These are phyloP conservation scores for Aspidiotus rigidus DNA, from an alignment of 2,888 invertebrate species.

Conservation along the genomic window DNA sequence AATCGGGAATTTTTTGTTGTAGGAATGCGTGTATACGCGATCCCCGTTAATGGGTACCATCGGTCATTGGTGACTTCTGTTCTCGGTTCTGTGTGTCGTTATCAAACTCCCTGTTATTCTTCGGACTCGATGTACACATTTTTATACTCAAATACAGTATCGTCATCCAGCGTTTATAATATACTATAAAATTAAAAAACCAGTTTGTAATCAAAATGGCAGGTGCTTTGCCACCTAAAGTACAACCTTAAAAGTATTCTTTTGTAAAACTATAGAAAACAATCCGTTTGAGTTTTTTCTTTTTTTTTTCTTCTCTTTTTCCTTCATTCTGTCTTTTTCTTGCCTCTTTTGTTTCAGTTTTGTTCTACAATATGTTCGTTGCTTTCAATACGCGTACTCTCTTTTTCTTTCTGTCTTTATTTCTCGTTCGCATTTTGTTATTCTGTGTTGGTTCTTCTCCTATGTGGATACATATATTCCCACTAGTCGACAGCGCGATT, in stretches of 20 bases:
- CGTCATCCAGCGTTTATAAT: neutral
- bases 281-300: slow-evolving; percentile 30
- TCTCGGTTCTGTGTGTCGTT: neutral
- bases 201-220: slow-evolving; percentile 36
- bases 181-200: slow-evolving; percentile 19
- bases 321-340: slow-evolving; percentile 13
- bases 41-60: slow-evolving; percentile 24
- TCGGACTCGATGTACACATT: neutral
- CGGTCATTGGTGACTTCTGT: slow-evolving; percentile 28
- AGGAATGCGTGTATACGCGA: neutral
- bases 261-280: slow-evolving; percentile 31
- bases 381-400: too few species aligned
- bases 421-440: slow-evolving; percentile 22
- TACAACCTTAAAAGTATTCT: slow-evolving; percentile 33
- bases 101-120: neutral
- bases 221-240: slow-evolving; percentile 36
- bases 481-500: slow-evolving; percentile 18
- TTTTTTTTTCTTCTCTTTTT: slow-evolving; percentile 9
- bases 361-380: neutral
- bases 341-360: slow-evolving; percentile 15
- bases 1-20: neutral
- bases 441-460: slow-evolving; percentile 20
- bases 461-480: too few species aligned
- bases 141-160: neutral
- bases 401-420: slow-evolving; percentile 16